These are phyloP conservation scores for Molorchus minor DNA, from an alignment of 2,888 invertebrate genomes.

Conservation along the genomic window DNA sequence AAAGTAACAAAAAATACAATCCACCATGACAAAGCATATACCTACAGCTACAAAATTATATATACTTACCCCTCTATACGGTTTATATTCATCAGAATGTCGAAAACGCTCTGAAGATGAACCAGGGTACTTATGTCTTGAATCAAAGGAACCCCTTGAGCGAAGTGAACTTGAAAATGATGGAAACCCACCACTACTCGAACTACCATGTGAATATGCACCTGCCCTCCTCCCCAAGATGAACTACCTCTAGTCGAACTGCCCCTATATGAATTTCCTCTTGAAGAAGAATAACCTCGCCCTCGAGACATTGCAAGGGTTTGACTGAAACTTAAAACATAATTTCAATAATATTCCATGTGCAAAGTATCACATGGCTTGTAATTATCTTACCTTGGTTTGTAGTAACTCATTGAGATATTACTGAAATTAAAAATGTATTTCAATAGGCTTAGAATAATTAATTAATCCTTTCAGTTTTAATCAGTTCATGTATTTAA, in stretches of 20 bases:
- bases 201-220: constrained; percentile 38
- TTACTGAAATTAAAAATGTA: constrained; percentile 53
- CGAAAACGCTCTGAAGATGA: constrained; percentile 50
- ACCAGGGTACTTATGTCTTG: constrained; percentile 53
- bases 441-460: constrained; percentile 28
- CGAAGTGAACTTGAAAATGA: constrained; percentile 34
- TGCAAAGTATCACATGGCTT: constrained; percentile 6
- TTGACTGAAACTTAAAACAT: constrained; percentile 50
- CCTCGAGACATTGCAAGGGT: constrained; percentile 54
- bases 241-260: constrained; percentile 48
- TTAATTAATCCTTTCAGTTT: background rate
- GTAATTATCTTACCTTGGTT: constrained; percentile 53
- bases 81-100: constrained; percentile 56
- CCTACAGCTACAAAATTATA: background rate
- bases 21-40: background rate
- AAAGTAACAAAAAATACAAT: too few relatives aligned
- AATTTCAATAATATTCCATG: background rate
- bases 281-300: constrained; percentile 50
- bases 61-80: constrained; percentile 57
- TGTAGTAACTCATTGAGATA: constrained; percentile 56
- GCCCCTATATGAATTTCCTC: constrained; percentile 50
- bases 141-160: constrained; percentile 51
- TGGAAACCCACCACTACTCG: constrained; percentile 34
- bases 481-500: too few relatives aligned
- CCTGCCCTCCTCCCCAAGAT: constrained; percentile 50